A percentile compares a stretch with the other conserved stretches of the same genome.
These are phyloP conservation scores for Baryphthengus martii DNA, from an alignment of 2,113 vertebrate species.

Conservation along the genomic window DNA sequence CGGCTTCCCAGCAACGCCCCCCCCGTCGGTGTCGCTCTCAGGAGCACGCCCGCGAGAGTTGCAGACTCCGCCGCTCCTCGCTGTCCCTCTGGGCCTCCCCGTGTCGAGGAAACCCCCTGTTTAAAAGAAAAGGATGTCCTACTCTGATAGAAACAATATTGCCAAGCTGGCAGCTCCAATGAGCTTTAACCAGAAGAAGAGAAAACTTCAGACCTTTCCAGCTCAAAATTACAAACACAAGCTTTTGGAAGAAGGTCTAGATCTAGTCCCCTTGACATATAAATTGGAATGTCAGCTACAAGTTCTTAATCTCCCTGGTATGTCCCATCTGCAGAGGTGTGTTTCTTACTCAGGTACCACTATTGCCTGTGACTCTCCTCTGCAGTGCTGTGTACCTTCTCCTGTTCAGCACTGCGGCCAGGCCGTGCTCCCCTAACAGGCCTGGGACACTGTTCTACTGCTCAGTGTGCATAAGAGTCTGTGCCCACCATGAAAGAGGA, in stretches of 20 bases:
- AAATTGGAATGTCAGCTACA: background rate
- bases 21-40: no score
- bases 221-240: background rate
- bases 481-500: background rate
- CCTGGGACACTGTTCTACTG: background rate
- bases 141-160: background rate
- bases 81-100: no score
- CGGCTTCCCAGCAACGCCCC: no score
- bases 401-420: accelerated
- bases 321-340: background rate
- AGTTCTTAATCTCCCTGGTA: background rate
- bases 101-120: no score
- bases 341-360: background rate
- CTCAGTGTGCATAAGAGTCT: background rate
- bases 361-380: accelerated
- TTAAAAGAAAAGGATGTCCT: no score
- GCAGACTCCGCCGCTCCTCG: no score
- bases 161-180: background rate
- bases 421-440: background rate
- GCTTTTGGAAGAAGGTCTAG: background rate
- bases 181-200: background rate
- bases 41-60: no score
- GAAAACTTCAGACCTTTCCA: background rate
- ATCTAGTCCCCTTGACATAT: background rate
- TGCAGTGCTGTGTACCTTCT: accelerated